Evolutionary conservation across 2,113 vertebrate species (phyloP), one percentile per base, ranked within the genome.

Genomic region (Eublepharis macularius): DNA sequence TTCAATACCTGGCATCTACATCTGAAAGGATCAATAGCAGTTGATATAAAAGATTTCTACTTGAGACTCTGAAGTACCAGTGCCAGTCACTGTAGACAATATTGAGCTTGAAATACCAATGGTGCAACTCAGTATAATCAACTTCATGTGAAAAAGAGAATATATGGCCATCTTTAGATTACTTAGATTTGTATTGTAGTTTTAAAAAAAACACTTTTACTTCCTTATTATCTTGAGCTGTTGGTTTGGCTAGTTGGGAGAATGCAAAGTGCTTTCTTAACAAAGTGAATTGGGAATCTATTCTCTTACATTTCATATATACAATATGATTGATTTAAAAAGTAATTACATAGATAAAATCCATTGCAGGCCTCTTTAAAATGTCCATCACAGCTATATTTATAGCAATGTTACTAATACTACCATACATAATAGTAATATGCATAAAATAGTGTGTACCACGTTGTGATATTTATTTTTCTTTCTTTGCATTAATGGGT

Each of bases 251-350:
- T 76, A 16, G 74, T 21, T 26, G 47, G 12, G 4, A 57, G 41
- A 6, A 32, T 12, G 1, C 2, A 45, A 43, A 76, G 5, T 32
- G 6, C 11, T 21, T 66, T 1, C 19, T 66, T 76, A 34, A 10
- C 49, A 0, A 43, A 54, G 72, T 89, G 21, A 81, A 89, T 39
- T 81, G 45, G 0, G 63, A n/a, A 2, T 1, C 0, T 13, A 5
- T 24, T 7, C 80, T 73, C 81, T 0, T 76, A 66, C 36, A 78
- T 47, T 16, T 86, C 86, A 84, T 83, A 92, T 69, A 91, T 92
- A 83, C 75, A 87, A 43, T 88, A 79, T 49, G 85, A 83, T 76
- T 91, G 86, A 92, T 82, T 6, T 45, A 41, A 29, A 14, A 57
- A 60, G 32, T 17, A 1, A 34, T 65, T 68, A 80, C n/a, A 45